phyloP scores from a whole-genome alignment of 2,797 vertebrate species.

The Lagodon rhomboides region DNA sequence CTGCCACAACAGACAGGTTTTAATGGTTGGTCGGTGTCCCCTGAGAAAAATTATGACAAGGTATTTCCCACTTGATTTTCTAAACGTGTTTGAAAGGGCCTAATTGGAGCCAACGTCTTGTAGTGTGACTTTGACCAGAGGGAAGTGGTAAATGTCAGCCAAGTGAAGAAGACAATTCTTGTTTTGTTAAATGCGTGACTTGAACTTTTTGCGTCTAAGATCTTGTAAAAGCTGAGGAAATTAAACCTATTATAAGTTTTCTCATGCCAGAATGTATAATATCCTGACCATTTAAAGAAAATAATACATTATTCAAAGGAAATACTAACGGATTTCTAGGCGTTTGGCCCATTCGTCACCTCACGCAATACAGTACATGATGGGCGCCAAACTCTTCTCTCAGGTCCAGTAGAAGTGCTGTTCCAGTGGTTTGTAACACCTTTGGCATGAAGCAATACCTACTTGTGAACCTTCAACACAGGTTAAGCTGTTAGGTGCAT shows the following conservation, averaged over 20 bases:
- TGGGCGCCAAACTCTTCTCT: not conserved
- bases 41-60: constrained; percentile 13
- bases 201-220: constrained; percentile 12
- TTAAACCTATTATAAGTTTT: not conserved
- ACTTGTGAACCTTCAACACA: not conserved
- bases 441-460: not conserved
- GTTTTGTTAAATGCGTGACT: constrained; percentile 1
- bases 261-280: not conserved
- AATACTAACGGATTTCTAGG: not conserved
- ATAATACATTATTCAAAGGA: not conserved
- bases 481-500: not conserved
- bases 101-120: constrained; percentile 21
- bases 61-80: constrained; percentile 25
- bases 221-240: constrained; percentile 2
- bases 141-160: constrained; percentile 37
- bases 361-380: not conserved
- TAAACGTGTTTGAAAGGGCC: constrained; percentile 34
- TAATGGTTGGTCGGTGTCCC: constrained; percentile 18
- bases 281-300: not conserved
- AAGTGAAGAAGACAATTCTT: constrained; percentile 2
- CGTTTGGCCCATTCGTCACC: not conserved
- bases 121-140: constrained; percentile 16
- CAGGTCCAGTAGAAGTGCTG: not conserved
- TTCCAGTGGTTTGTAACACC: not conserved
- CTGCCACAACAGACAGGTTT: constrained; percentile 36